These are phyloP conservation scores for Tenthredo amoena DNA, from an alignment of 2,888 invertebrate species.

Conservation along the genomic window DNA sequence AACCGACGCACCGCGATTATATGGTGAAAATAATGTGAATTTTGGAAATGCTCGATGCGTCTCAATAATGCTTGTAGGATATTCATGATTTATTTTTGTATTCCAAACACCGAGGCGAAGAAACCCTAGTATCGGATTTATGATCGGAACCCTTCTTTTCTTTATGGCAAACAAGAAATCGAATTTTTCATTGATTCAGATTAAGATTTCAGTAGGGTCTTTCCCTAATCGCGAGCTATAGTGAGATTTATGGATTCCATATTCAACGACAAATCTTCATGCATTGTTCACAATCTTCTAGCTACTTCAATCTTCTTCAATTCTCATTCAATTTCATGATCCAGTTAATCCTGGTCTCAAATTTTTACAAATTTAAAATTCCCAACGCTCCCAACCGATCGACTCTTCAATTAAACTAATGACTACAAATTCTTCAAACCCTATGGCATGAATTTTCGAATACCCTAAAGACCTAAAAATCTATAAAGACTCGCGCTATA, in stretches of 20 bases:
- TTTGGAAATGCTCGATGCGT: not conserved
- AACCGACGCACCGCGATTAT: not conserved
- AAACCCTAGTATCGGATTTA: not conserved
- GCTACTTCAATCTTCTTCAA: not conserved
- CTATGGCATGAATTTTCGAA: not conserved
- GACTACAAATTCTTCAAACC: not conserved
- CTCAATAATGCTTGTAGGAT: not conserved
- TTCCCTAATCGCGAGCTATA: not conserved
- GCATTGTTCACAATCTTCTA: not conserved
- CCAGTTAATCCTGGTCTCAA: not conserved
- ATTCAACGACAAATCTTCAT: not conserved
- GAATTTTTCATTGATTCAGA: not conserved
- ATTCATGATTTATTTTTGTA: not conserved
- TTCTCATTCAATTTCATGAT: constrained; percentile 2
- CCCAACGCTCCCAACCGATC: not conserved
- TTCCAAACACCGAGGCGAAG: not conserved
- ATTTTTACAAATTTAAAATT: not conserved
- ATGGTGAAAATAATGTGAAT: not conserved
- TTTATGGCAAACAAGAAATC: constrained; percentile 2
- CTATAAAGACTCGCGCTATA: not conserved
- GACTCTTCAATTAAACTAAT: not conserved
- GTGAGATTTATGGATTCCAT: not conserved
- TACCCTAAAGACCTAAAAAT: not conserved
- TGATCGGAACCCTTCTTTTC: constrained; percentile 2
- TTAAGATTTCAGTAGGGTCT: not conserved